Evolutionary conservation across 1,140 invertebrate species (phyloP), one percentile per base, ranked within the genome.

Genomic region (Rhopalosiphum maidis): DNA sequence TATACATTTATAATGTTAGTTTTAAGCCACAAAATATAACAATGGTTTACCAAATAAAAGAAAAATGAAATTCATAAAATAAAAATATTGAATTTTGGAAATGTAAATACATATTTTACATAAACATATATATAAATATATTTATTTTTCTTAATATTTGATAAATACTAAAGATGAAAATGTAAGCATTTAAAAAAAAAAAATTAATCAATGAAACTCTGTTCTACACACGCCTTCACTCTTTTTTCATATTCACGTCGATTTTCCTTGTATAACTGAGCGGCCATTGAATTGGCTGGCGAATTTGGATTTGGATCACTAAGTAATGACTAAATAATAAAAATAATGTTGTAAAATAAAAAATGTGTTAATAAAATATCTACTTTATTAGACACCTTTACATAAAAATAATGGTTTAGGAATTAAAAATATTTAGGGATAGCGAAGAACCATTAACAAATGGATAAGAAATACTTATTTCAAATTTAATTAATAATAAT

Each of bases 281-380:
- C 98, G 95, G 98, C 98, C 97, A 98, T 98, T 94, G 98, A 98
- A 95, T 99, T 99, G 94, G 98, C 98, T 95, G 98, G 98, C 95
- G 98, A 98, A 96, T 99, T 99, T 94, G 98, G 98, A 96, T 99
- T 99, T 94, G 98, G 98, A 96, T 99, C 98, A 97, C 98, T 98
- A 95, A 99, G 96, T 95, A 98, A 96, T 95, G 98, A 98, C 98
- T 98, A 96, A 83, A 93, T 93, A 60, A 83, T 68, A 46, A 87
- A 43, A 93, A 68, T 21, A 41, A 60, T 51, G n/a, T 51, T 90
- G 22, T 25, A 30, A 41, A 35, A 86, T 43, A 85, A 86, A 25
- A 43, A 55, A 90, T 23, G 2, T 43, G 9, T 2, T 86, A 18
- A 23, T 85, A 85, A 43, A 92, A 92, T 68, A 68, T 68, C 60